Percentiles rank a stretch among this genome's conserved stretches.
Conservation (phyloP, 2,113 vertebrate genomes). For the Myiagra hebetior region DNA sequence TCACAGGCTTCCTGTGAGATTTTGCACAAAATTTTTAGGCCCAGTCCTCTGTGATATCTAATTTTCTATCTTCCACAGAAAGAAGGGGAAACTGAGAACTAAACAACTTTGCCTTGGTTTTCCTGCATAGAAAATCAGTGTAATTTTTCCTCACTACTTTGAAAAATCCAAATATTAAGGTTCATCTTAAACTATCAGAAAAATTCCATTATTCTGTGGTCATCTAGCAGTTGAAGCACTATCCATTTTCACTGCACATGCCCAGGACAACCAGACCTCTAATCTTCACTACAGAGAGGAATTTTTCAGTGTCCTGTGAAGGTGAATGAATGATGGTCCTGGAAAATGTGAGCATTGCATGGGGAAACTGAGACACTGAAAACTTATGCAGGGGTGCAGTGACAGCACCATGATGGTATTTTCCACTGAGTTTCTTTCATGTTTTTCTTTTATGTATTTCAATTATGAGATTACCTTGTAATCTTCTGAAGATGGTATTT, state of each 20-base stretch:
- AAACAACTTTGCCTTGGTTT: background rate
- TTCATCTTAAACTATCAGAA: background rate
- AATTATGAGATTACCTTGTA: background rate
- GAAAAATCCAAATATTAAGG: background rate
- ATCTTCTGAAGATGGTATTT: background rate
- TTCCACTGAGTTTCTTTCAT: background rate
- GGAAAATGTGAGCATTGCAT: background rate
- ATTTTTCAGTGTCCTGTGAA: background rate
- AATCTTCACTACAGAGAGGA: background rate
- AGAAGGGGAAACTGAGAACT: background rate
- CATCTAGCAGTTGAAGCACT: background rate
- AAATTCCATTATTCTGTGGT: background rate
- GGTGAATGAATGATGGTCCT: background rate
- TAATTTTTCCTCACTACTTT: background rate
- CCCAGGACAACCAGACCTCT: background rate
- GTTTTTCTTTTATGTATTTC: background rate
- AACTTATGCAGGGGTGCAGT: background rate
- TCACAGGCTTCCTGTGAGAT: background rate
- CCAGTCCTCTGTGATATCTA: background rate
- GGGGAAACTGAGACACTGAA: background rate
- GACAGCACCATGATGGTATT: background rate
- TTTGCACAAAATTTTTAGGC: background rate
- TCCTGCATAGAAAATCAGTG: background rate
- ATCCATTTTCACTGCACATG: rapidly evolving
- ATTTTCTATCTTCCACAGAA: background rate